Evolutionary conservation across 2,797 vertebrate species (phyloP), one percentile per base, ranked within the genome.

Genomic region (Fistularia commersonii): DNA sequence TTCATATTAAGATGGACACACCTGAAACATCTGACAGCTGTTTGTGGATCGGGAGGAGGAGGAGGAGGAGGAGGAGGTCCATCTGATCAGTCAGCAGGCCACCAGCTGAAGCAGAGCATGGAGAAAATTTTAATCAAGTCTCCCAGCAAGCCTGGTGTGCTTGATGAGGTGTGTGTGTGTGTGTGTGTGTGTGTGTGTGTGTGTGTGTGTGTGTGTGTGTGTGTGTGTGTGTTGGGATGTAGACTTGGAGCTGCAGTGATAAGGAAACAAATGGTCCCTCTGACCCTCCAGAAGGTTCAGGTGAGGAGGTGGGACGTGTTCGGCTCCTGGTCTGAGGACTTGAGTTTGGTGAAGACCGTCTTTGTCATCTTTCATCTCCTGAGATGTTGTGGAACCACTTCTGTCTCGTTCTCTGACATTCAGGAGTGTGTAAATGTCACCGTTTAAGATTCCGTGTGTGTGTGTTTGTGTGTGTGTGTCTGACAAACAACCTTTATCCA

Each of bases 51-150:
- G 14, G 7, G 7, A 7, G 14, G n/a, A 3, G 7, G 23, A 11
- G 15, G 11, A 34, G 11, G 9, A 32, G 23, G 32, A 35, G 53
- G 53, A 32, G 46, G 45, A 46, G 70, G 70, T 55, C 74, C 74
- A 79, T 69, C 73, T 82, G 76, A 82, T 84, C 72, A 77, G 80
- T 82, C 76, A 78, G 49, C 55, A 40, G 68, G 58, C 65, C 67
- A 72, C 54, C 66, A 66, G 68, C 49, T 74, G 67, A 76, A 82
- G 85, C 77, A 72, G 80, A 84, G 84, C 81, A 77, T 52, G 67
- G 66, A 66, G 62, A 78, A 78, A 59, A 88, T 88, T 87, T 88
- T 87, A 90, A 90, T 89, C 83, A 88, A 86, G 66, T 68, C 64
- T 82, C 80, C 74, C 82, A 74, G 78, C 34, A n/a, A 79, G 78